phyloP scores from a whole-genome alignment of 2,113 vertebrate genomes.

The Bos javanicus region DNA sequence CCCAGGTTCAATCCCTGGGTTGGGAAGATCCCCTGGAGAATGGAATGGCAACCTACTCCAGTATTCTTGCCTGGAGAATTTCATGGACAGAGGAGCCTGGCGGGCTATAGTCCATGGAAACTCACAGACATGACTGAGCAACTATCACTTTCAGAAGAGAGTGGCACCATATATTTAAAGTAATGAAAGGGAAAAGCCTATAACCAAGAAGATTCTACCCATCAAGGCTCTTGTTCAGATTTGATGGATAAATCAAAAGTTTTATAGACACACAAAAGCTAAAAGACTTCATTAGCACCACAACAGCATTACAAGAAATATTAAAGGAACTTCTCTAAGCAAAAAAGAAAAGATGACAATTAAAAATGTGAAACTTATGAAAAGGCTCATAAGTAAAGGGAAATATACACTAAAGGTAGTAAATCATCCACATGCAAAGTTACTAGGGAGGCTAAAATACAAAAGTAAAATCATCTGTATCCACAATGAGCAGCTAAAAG shows the following conservation, averaged over 20 bases:
- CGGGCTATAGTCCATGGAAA: neutral
- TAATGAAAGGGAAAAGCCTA: neutral
- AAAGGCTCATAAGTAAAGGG: neutral
- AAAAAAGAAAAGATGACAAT: neutral
- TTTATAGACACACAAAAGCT: neutral
- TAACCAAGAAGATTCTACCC: neutral
- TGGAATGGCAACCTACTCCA: neutral
- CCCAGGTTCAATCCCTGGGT: neutral
- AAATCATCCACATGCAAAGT: neutral
- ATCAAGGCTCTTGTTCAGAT: neutral
- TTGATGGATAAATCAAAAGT: neutral
- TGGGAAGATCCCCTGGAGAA: neutral
- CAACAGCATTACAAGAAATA: neutral
- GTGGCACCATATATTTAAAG: neutral
- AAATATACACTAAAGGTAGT: neutral
- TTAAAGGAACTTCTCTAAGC: neutral
- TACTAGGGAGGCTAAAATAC: neutral
- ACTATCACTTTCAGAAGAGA: neutral
- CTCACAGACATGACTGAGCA: neutral
- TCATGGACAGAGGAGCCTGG: neutral
- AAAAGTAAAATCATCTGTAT: neutral
- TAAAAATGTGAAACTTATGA: neutral
- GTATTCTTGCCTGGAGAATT: neutral
- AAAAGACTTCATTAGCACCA: neutral
- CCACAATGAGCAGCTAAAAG: neutral